A percentile compares a stretch with the other conserved stretches of the same genome.
phyloP scores from a whole-genome alignment of 2,888 invertebrate species.

The Drosophila fulvimacula region DNA sequence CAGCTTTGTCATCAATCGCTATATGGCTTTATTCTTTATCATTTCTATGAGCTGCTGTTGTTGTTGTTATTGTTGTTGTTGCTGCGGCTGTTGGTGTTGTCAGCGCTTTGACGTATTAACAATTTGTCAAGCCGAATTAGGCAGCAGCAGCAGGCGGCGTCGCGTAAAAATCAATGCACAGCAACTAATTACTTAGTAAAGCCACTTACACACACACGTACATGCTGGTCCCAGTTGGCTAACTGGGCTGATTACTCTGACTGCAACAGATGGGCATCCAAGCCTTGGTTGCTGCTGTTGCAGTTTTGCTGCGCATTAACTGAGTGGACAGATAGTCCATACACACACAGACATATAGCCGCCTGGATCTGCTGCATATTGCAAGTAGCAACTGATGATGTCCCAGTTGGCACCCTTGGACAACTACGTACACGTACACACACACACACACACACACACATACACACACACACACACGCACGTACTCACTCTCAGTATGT shows the following conservation, averaged over 20 bases:
- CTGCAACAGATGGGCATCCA: conserved; percentile 56
- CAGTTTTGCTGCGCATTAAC: conserved; percentile 71
- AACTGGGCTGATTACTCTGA: conserved; percentile 68
- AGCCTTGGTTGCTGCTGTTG: conserved; percentile 35
- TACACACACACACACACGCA: conserved; percentile 1
- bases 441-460: conserved; percentile 18
- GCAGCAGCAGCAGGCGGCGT: conserved; percentile 42
- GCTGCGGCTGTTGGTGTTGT: conserved; percentile 23
- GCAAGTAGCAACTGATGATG: conserved; percentile 71
- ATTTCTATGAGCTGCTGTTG: conserved; percentile 7
- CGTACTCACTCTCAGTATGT: conserved; percentile 7
- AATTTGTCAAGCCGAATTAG: conserved; percentile 78
- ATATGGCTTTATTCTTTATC: conserved; percentile 31
- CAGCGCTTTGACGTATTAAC: conserved; percentile 72
- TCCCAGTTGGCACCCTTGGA: conserved; percentile 57
- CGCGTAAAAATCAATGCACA: conserved; percentile 75
- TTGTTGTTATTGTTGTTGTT: background rate
- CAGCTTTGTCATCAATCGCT: conserved; percentile 47
- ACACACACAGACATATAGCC: conserved; percentile 4
- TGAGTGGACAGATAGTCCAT: conserved; percentile 62
- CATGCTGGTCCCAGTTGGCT: conserved; percentile 34
- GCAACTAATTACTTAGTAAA: conserved; percentile 70
- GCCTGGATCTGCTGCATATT: conserved; percentile 68
- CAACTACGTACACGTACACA: conserved; percentile 15
- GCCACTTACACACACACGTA: conserved; percentile 15